phyloP scores from a whole-genome alignment of 2,888 invertebrate species.

The Pyralis farinalis region DNA sequence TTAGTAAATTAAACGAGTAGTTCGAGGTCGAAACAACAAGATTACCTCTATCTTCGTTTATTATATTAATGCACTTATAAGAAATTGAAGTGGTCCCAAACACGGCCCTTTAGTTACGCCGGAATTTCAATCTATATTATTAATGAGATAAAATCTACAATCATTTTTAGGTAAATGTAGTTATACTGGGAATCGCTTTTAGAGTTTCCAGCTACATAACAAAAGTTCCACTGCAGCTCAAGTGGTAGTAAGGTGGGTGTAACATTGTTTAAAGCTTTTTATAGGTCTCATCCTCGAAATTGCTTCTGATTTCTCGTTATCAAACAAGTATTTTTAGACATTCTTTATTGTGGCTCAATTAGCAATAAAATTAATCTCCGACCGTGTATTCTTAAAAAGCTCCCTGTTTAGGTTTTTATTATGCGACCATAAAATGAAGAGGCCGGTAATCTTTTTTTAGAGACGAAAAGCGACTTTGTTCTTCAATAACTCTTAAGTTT shows the following conservation, averaged over 20 bases:
- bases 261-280: constrained; percentile 10
- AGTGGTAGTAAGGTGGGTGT: background rate
- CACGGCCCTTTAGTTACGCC: constrained; percentile 33
- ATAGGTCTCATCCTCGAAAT: background rate
- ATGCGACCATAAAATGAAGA: constrained; percentile 60
- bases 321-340: constrained; percentile 16
- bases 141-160: constrained; percentile 4
- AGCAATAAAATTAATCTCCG: constrained; percentile 51
- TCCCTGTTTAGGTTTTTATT: constrained; percentile 60
- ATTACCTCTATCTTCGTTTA: constrained; percentile 40
- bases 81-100: constrained; percentile 27
- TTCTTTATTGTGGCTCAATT: constrained; percentile 46
- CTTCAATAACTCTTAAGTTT: constrained; percentile 34
- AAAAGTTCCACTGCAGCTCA: background rate
- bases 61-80: constrained; percentile 31
- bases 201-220: no score
- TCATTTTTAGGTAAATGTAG: background rate
- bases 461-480: constrained; percentile 33
- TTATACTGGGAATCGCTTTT: background rate
- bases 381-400: constrained; percentile 56
- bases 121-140: background rate
- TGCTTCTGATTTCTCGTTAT: background rate
- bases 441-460: constrained; percentile 53
- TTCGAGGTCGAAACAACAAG: constrained; percentile 44
- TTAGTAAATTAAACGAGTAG: constrained; percentile 66